phyloP scores from a whole-genome alignment of 2,888 invertebrate genomes.

The Nowickia ferox region DNA sequence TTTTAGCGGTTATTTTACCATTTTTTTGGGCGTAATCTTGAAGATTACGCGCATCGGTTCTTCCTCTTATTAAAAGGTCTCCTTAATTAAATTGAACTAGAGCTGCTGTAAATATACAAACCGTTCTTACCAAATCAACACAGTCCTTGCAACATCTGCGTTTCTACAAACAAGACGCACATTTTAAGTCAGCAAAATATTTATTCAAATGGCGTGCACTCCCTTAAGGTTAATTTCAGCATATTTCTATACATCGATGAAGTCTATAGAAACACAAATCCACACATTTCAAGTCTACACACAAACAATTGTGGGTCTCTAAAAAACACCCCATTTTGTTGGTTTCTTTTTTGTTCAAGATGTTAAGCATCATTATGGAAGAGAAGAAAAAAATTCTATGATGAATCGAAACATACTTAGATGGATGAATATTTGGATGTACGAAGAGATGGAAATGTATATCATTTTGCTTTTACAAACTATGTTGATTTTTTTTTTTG shows the following conservation, averaged over 20 bases:
- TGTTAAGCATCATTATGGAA: constrained; percentile 56
- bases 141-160: not conserved
- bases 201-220: constrained; percentile 81
- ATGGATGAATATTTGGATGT: constrained; percentile 11
- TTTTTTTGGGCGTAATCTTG: no score
- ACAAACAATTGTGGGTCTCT: constrained; percentile 31
- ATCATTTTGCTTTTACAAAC: constrained; percentile 52
- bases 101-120: not conserved
- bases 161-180: constrained; percentile 35
- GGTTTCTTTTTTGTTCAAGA: not conserved
- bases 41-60: no score
- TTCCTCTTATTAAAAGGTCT: no score
- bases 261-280: not conserved
- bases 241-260: constrained; percentile 60
- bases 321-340: constrained; percentile 53
- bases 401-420: not conserved
- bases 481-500: constrained; percentile 52
- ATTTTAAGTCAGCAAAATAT: constrained; percentile 72
- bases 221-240: constrained; percentile 80
- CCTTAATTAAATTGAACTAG: no score
- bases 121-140: not conserved
- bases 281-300: not conserved
- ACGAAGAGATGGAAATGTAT: constrained; percentile 4
- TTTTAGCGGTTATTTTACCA: no score
- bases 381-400: constrained; percentile 10